Evolutionary conservation across 2,888 invertebrate genomes (phyloP), one percentile per base, ranked within the genome.

Genomic region (Hirtodrosophila duncani): DNA sequence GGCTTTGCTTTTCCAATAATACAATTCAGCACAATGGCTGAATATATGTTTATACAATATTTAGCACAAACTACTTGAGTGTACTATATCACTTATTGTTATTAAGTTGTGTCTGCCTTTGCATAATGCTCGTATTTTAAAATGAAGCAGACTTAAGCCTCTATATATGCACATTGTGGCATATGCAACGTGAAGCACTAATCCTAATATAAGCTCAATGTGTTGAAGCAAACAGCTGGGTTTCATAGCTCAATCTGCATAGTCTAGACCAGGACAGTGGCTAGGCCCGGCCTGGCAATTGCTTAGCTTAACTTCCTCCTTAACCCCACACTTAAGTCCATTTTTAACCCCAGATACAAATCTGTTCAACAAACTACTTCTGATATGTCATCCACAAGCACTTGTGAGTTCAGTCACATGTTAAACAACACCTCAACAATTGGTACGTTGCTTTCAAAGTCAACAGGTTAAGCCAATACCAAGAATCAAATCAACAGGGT

Each of bases 151-250:
- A n/a, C n/a, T n/a, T n/a, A n/a, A n/a, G n/a, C n/a, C n/a, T n/a
- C n/a, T n/a, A n/a, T n/a, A n/a, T 39, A 43, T 51, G 31, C 39
- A 37, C 59, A 53, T 52, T 55, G 61, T 27, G 45, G 41, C 74
- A 75, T 64, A 67, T 77, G 74, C 57, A 43, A 43, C 53, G 58
- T 44, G 31, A 56, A 24, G 26, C 37, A 42, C 44, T 80, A 75
- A 75, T 75, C 74, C 78, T 39, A 45, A 63, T 56, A 48, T 80
- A 75, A 75, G 64, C 64, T 57, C 57, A 48, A 44, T 55, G 39
- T 55, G 42, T 34, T 33, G 45, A 46, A 41, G 29, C 37, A 20
- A 59, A 27, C 74, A 75, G 69, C 60, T 75, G 74, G 57, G 72
- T 46, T 51, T 46, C 29, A 34, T 26, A 24, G 14, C 11, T 11